These are phyloP conservation scores for Passerina amoena DNA, from an alignment of 2,113 vertebrate species.

Conservation along the genomic window DNA sequence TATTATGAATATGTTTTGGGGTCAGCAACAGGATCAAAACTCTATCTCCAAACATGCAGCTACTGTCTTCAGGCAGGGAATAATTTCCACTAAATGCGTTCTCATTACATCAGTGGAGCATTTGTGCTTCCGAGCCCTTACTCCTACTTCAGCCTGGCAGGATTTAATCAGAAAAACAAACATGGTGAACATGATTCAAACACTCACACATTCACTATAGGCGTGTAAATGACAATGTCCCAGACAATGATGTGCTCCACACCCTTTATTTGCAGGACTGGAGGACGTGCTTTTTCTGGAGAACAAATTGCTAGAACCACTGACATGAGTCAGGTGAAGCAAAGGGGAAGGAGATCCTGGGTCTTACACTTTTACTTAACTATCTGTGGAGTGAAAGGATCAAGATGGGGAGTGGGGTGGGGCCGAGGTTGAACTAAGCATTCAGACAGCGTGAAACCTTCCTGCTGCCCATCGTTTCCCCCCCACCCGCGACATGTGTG, in stretches of 20 bases:
- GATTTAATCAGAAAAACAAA: not conserved
- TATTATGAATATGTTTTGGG: not conserved
- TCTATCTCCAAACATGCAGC: not conserved
- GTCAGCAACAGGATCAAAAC: not conserved
- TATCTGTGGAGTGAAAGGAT: not conserved
- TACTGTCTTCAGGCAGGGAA: not conserved
- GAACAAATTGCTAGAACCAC: not conserved
- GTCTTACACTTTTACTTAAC: not conserved
- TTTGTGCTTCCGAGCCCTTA: not conserved
- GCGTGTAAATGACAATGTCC: not conserved
- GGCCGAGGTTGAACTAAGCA: not conserved
- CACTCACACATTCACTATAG: not conserved
- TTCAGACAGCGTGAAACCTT: not conserved
- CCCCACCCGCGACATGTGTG: rapidly evolving
- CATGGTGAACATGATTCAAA: not conserved
- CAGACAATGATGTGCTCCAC: not conserved
- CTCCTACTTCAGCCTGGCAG: not conserved
- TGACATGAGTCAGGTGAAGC: not conserved
- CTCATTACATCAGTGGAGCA: not conserved
- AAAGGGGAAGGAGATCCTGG: not conserved
- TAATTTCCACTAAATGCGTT: not conserved
- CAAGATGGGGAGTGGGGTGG: not conserved
- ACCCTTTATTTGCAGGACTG: not conserved
- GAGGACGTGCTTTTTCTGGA: not conserved
- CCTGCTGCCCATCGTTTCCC: not conserved